Conservation (phyloP, 2,113 vertebrate genomes). For the Jaculus jaculus region DNA sequence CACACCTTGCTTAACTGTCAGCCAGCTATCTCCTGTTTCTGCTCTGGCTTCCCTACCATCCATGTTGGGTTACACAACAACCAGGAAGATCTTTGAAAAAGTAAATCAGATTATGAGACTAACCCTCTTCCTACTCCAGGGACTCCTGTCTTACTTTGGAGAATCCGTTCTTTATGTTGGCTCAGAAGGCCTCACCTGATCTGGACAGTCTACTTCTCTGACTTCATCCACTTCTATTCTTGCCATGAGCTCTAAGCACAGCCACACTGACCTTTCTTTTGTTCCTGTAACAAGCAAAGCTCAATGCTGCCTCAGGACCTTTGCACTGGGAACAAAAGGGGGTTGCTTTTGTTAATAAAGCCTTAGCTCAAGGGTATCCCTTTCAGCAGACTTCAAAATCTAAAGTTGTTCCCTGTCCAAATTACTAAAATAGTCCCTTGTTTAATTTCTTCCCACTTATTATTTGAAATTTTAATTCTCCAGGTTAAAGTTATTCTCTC, state of each 20-base stretch:
- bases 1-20: background rate
- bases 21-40: background rate
- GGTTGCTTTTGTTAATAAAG: background rate
- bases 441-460: slow-evolving; percentile 37
- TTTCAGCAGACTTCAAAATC: slow-evolving; percentile 14
- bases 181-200: background rate
- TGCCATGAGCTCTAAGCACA: background rate
- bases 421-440: slow-evolving; percentile 7
- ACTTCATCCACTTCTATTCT: background rate
- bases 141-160: background rate
- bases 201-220: background rate
- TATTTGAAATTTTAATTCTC: slow-evolving; percentile 33
- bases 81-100: slow-evolving; percentile 3
- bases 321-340: slow-evolving; percentile 8
- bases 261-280: background rate
- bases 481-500: slow-evolving; percentile 2
- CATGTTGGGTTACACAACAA: background rate
- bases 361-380: slow-evolving; percentile 18
- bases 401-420: background rate
- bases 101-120: background rate
- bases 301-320: slow-evolving; percentile 24
- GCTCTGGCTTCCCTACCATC: background rate
- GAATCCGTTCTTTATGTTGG: background rate
- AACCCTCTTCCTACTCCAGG: background rate
- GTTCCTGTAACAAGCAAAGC: slow-evolving; percentile 37